phyloP scores from a whole-genome alignment of 1,140 invertebrate species.

The Drosophila grimshawi region DNA sequence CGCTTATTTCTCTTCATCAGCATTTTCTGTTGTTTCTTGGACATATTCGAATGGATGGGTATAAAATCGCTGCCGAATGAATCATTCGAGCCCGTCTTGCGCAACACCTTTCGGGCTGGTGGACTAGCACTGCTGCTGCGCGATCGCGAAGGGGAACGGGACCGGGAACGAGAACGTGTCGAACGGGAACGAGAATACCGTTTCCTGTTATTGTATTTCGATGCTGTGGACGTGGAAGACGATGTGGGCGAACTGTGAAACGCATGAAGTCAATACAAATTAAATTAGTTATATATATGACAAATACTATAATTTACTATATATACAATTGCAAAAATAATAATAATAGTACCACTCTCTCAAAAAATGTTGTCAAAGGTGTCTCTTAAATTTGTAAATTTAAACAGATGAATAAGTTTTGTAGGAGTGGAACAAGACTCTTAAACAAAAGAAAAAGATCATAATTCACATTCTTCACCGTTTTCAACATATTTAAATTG shows the following conservation, averaged over 20 bases:
- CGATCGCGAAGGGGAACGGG: slow-evolving; percentile 49
- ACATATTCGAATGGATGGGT: slow-evolving; percentile 66
- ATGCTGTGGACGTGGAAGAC: slow-evolving; percentile 62
- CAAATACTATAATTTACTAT: too few relatives aligned
- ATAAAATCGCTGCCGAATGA: slow-evolving; percentile 66
- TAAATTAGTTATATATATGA: background rate
- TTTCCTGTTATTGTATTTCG: slow-evolving; percentile 67
- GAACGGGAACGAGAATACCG: slow-evolving; percentile 73
- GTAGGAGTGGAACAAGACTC: too few relatives aligned
- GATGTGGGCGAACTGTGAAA: slow-evolving; percentile 54
- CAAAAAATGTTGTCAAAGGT: too few relatives aligned
- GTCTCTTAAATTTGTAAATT: too few relatives aligned
- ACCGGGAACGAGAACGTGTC: slow-evolving; percentile 53
- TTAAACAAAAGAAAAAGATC: too few relatives aligned
- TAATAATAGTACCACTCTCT: too few relatives aligned
- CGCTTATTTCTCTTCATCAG: slow-evolving; percentile 85
- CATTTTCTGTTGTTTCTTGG: slow-evolving; percentile 74
- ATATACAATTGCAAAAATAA: too few relatives aligned
- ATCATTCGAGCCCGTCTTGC: slow-evolving; percentile 65
- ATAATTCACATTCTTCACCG: too few relatives aligned
- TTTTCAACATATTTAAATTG: too few relatives aligned
- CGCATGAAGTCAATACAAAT: slow-evolving; percentile 1
- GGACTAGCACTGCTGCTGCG: slow-evolving; percentile 65
- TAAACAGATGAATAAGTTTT: too few relatives aligned
- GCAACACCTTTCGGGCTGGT: slow-evolving; percentile 68